These are phyloP conservation scores for Muntiacus reevesi DNA, from an alignment of 2,113 vertebrate species.

Conservation along the genomic window DNA sequence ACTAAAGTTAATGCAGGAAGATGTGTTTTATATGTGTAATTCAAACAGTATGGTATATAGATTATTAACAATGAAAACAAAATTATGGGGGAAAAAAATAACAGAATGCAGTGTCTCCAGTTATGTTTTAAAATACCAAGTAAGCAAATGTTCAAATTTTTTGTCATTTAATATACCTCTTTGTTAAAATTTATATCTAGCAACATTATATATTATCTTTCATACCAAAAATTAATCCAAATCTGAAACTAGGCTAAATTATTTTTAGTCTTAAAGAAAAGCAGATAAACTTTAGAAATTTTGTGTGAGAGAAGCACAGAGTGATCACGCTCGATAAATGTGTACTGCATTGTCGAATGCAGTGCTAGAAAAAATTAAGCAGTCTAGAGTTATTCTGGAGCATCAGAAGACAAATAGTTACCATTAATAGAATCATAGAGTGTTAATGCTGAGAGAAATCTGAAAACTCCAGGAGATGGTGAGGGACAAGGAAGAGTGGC, in stretches of 20 bases:
- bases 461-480: background rate
- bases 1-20: background rate
- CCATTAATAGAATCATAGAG: background rate
- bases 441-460: background rate
- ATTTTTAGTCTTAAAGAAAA: constrained; percentile 6
- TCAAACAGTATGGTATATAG: background rate
- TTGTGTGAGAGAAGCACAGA: too few relatives aligned
- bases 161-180: background rate
- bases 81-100: background rate
- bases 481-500: background rate
- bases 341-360: background rate
- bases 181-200: background rate
- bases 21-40: background rate
- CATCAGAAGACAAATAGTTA: background rate
- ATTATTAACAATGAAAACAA: background rate
- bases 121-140: background rate
- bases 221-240: background rate
- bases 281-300: background rate
- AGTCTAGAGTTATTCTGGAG: background rate
- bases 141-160: background rate
- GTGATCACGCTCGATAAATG: background rate
- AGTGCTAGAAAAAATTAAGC: background rate
- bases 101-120: background rate
- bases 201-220: background rate
- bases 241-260: background rate